Evolutionary conservation across 2,113 vertebrate genomes (phyloP).

Genomic region (Syngnathus floridae): DNA sequence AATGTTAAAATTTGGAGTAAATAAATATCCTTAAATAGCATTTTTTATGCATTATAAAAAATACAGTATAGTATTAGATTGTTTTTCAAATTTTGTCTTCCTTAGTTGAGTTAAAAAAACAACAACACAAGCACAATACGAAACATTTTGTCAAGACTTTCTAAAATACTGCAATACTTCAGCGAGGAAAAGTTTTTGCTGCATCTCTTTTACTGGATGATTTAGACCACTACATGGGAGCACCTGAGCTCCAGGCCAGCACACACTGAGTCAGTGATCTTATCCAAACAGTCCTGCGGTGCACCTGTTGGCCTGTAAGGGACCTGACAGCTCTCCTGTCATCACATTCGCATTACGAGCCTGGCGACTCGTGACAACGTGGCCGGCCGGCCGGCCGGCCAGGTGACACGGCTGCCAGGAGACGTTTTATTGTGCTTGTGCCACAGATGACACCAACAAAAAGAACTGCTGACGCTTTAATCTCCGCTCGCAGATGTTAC

Average conservation of each 20-base stretch:
- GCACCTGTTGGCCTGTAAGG: constrained; percentile 51
- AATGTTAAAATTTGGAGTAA: no score
- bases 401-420: constrained; percentile 24
- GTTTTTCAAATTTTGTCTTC: no score
- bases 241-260: constrained; percentile 18
- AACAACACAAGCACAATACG: no score
- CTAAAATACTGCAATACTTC: no score
- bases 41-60: no score
- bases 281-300: constrained; percentile 33
- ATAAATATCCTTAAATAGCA: no score
- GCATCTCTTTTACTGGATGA: constrained; percentile 5
- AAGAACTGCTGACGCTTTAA: constrained; percentile 43
- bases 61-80: no score
- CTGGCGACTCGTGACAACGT: constrained; percentile 15
- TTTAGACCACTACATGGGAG: constrained; percentile 11
- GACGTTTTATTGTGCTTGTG: constrained; percentile 37
- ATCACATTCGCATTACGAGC: constrained; percentile 56
- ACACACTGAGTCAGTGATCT: constrained; percentile 7
- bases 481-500: constrained; percentile 44
- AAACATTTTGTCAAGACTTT: no score
- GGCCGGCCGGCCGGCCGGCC: not conserved
- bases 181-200: not conserved
- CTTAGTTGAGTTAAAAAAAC: no score
- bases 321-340: constrained; percentile 49
- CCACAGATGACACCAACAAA: constrained; percentile 36